Conservation (phyloP, 2,888 invertebrate species). For the Atethmia centrago region DNA sequence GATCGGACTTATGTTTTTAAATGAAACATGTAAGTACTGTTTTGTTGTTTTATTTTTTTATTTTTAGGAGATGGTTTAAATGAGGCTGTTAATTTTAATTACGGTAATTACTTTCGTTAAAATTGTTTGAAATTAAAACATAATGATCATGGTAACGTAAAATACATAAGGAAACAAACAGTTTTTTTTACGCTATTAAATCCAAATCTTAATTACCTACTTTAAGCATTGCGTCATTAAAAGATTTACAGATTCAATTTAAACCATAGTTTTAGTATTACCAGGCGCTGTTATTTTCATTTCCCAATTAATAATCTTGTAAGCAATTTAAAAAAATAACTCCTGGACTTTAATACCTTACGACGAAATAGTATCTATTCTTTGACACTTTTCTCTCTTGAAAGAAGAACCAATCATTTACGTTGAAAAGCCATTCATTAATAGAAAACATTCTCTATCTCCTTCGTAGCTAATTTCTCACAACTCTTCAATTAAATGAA, state of each 20-base stretch:
- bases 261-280: background rate
- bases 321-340: background rate
- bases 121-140: background rate
- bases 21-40: slow-evolving; percentile 74
- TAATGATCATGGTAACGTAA: too few species aligned
- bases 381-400: background rate
- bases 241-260: background rate
- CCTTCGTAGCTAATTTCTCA: background rate
- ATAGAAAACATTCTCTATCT: background rate
- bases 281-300: background rate
- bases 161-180: too few species aligned
- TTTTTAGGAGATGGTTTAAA: background rate
- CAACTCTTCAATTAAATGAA: background rate
- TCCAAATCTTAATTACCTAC: too few species aligned
- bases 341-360: background rate
- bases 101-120: background rate
- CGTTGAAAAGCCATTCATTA: slow-evolving; percentile 8
- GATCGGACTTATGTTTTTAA: slow-evolving; percentile 65
- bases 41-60: background rate
- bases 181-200: too few species aligned
- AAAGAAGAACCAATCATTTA: slow-evolving; percentile 2
- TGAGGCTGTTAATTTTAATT: background rate
- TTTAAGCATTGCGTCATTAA: background rate
- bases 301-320: background rate
- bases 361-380: background rate